Base-by-base conservation (phyloP, 2,888 invertebrate species). In the Polietes domitor region DNA sequence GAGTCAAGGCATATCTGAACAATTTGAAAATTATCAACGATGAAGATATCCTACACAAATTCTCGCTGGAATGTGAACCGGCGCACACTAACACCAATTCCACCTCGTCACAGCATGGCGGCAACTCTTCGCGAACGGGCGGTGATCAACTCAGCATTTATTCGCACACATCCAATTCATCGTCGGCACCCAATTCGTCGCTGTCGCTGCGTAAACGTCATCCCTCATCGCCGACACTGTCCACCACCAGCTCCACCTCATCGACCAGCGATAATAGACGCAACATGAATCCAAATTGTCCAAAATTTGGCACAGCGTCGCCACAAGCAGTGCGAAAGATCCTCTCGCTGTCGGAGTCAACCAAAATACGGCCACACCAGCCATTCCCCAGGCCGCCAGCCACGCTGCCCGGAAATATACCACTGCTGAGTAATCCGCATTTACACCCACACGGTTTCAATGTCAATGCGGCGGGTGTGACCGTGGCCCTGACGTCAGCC, bases 321-420 rank as follows among this genome's bases (percentile, higher is more conserved):
- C 99, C 99, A 21, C 98, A 99, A 92, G 98, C 99, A 9, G 98
- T 99, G 19, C 95, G 98, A 88, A 99, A 99, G 92, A 94, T 99
- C 91, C 93, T 99, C 87, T 96, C 98, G 7, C 93, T 99, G 37
- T 96, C 97, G 12, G 97, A 97, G 90, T 96, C 96, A 15, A 96
- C 95, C 73, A 98, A 98, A 92, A 96, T 97, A 10, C 94, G 97
- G 75, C 97, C 97, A 6, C 97, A 97, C 90, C 97, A 97, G 90
- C 97, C 98, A 0, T 90, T 89, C 74, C 87, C 89, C 32, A 85
- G 89, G 32, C 94, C 97, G 72, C 95, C 95, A 88, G 92, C 92
- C n/a, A 92, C 92, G 53, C 90, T 92, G 47, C 91, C 95, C 4
- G 88, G 88, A 3, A 80, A 89, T 71, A 87, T 89, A 68, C 95